Percentiles rank a stretch among this genome's conserved stretches.
Conservation (phyloP, 2,888 invertebrate genomes). For the Cerastis leucographa region DNA sequence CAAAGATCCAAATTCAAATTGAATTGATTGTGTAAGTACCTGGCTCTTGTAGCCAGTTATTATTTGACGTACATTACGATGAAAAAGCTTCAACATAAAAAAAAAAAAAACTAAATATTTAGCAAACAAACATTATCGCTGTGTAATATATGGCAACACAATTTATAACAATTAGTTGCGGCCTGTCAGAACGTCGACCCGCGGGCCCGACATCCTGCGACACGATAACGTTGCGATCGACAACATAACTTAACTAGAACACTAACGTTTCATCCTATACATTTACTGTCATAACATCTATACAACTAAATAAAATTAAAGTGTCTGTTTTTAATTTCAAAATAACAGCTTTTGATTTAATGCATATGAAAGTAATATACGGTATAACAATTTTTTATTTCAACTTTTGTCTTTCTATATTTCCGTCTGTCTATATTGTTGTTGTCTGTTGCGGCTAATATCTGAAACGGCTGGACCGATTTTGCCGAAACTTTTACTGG, state of each 20-base stretch:
- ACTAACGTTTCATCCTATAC: constrained; percentile 54
- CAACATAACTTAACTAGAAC: constrained; percentile 74
- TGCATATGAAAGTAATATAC: too few species aligned
- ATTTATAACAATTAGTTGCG: constrained; percentile 85
- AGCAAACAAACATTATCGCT: constrained; percentile 50
- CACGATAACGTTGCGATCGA: constrained; percentile 74
- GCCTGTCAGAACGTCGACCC: constrained; percentile 86
- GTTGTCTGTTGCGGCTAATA: too few species aligned
- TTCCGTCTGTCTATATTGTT: too few species aligned
- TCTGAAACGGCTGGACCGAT: too few species aligned
- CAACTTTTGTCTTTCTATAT: too few species aligned
- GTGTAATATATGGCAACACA: constrained; percentile 58
- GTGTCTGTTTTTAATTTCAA: too few species aligned
- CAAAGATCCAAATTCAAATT: constrained; percentile 15
- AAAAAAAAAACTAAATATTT: constrained; percentile 29
- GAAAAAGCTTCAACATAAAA: constrained; percentile 1
- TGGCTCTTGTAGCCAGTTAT: not conserved
- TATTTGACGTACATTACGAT: not conserved
- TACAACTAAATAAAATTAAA: too few species aligned
- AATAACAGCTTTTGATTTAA: too few species aligned
- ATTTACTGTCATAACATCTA: constrained; percentile 17
- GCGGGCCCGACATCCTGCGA: constrained; percentile 83
- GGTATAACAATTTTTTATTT: too few species aligned
- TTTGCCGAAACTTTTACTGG: too few species aligned
- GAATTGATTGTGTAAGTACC: not conserved